Evolutionary conservation across 2,797 vertebrate genomes (phyloP).

Genomic region (Natrix natrix): DNA sequence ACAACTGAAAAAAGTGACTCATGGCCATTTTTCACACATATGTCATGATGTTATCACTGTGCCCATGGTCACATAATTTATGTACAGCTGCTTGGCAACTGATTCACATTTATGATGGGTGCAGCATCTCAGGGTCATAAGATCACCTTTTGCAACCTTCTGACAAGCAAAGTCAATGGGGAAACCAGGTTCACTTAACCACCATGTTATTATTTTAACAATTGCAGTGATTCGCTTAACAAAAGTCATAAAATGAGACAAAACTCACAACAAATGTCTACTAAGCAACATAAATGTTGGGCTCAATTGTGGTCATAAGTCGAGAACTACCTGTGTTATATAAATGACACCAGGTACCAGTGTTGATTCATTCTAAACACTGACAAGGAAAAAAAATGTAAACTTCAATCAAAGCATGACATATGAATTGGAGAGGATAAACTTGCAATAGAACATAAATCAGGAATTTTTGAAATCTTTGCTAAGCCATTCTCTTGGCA

Average conservation of each 20-base stretch:
- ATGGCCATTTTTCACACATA: background rate
- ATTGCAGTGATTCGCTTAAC: background rate
- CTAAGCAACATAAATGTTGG: background rate
- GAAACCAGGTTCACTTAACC: background rate
- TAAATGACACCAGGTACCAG: background rate
- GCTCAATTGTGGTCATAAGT: background rate
- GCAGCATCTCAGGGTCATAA: background rate
- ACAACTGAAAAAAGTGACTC: background rate
- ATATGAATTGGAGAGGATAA: background rate
- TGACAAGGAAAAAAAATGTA: background rate
- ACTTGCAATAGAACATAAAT: background rate
- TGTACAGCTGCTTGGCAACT: background rate
- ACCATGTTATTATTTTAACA: background rate
- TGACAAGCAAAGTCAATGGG: background rate
- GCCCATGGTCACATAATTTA: background rate
- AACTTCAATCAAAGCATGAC: background rate
- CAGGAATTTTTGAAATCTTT: background rate
- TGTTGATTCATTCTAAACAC: background rate
- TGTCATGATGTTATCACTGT: background rate
- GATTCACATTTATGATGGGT: background rate
- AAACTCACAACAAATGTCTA: background rate
- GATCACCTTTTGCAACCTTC: background rate
- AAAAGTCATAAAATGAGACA: background rate
- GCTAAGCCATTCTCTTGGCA: background rate
- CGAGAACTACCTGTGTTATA: background rate